A percentile compares a stretch with the other conserved stretches of the same genome.
These are phyloP conservation scores for Arrhopalites spinosus DNA, from an alignment of 2,888 invertebrate species.

Conservation along the genomic window DNA sequence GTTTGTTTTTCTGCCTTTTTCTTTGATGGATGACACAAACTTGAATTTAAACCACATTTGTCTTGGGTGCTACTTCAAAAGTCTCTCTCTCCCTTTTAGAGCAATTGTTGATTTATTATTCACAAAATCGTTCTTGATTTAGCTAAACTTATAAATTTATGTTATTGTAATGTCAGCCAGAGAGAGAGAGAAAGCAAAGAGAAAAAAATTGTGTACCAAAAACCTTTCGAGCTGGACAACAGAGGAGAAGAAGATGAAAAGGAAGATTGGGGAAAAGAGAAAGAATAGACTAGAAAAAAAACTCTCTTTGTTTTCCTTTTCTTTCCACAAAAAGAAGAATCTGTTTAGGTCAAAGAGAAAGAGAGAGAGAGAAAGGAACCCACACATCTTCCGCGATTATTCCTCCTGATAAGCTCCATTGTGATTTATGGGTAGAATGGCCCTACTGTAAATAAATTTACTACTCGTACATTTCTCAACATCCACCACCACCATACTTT, in stretches of 20 bases:
- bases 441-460: slow-evolving; percentile 47
- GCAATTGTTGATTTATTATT: not conserved
- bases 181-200: too few species aligned
- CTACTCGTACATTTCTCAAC: slow-evolving; percentile 1
- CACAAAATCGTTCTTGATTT: slow-evolving; percentile 1
- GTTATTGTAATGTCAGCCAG: not conserved
- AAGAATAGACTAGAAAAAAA: not conserved
- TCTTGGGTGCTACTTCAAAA: not conserved
- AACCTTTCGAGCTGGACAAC: not conserved
- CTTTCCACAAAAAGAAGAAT: not conserved
- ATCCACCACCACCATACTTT: not conserved
- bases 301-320: slow-evolving; percentile 5
- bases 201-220: not conserved
- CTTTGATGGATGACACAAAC: too few species aligned
- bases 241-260: not conserved
- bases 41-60: not conserved
- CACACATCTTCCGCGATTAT: slow-evolving; percentile 41
- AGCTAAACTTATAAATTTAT: slow-evolving; percentile 12
- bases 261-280: not conserved
- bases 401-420: slow-evolving; percentile 48
- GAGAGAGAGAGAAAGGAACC: slow-evolving; percentile 14
- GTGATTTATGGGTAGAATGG: slow-evolving; percentile 45
- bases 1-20: too few species aligned
- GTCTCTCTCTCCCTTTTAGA: too few species aligned
- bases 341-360: not conserved